A percentile compares a stretch with the other conserved stretches of the same genome.
Conservation (phyloP, 2,797 vertebrate species). For the Melanotaenia nigrans region DNA sequence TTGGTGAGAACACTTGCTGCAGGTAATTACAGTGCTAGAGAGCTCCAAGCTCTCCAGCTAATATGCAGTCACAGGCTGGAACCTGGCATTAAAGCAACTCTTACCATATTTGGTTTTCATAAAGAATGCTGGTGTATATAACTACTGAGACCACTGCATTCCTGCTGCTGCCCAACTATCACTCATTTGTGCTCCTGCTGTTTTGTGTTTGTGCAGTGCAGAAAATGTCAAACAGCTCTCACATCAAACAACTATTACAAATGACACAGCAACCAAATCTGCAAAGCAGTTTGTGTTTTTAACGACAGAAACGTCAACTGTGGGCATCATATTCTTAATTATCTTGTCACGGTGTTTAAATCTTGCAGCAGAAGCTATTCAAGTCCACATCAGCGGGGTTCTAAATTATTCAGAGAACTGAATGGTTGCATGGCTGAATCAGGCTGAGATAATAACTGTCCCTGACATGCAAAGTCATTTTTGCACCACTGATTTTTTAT, state of each 20-base stretch:
- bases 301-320: neutral
- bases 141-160: conserved; percentile 18
- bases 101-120: conserved; percentile 59
- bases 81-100: conserved; percentile 71
- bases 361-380: conserved; percentile 41
- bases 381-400: conserved; percentile 21
- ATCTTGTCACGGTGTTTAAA: conserved; percentile 30
- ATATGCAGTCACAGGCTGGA: conserved; percentile 75
- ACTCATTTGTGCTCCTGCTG: conserved; percentile 23
- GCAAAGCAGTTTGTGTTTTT: neutral
- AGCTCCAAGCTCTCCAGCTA: conserved; percentile 71
- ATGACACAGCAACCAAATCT: neutral
- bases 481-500: neutral
- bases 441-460: conserved; percentile 33
- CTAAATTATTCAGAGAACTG: conserved; percentile 63
- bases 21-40: conserved; percentile 75
- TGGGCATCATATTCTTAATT: neutral
- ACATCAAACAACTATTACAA: neutral
- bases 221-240: neutral
- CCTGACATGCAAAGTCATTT: conserved; percentile 31
- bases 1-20: conserved; percentile 68
- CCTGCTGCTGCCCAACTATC: conserved; percentile 29
- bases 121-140: conserved; percentile 40
- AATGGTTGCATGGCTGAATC: conserved; percentile 42
- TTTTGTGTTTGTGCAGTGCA: conserved; percentile 27